These are phyloP conservation scores for Aegotheles bennettii DNA, from an alignment of 2,113 vertebrate genomes.

Conservation along the genomic window DNA sequence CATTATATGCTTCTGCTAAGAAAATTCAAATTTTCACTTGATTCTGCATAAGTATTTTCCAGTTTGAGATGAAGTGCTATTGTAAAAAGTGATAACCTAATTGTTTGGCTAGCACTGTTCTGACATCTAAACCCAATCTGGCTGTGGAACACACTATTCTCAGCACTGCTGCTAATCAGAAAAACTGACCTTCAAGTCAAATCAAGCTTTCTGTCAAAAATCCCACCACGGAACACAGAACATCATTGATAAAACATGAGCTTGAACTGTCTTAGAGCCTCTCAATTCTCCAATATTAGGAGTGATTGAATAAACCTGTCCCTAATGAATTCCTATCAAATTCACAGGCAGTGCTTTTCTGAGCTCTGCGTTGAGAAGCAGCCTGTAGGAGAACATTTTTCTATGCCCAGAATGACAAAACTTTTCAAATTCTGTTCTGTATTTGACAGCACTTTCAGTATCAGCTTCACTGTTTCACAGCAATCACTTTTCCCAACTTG, in stretches of 20 bases:
- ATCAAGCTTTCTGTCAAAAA: not conserved
- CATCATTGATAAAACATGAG: not conserved
- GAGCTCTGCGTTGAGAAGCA: not conserved
- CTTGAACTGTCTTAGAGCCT: not conserved
- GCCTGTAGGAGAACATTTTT: not conserved
- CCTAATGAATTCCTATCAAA: slow-evolving; percentile 8
- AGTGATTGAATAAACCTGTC: not conserved
- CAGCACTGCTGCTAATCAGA: not conserved
- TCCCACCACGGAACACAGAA: not conserved
- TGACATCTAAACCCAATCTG: not conserved
- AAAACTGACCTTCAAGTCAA: not conserved
- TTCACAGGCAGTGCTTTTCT: not conserved
- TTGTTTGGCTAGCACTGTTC: not conserved
- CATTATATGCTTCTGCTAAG: not conserved
- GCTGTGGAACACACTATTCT: not conserved
- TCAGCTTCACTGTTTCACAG: not conserved
- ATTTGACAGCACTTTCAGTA: not conserved
- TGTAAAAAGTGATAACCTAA: not conserved
- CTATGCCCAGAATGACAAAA: not conserved
- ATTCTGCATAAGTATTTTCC: not conserved
- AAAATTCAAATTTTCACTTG: not conserved
- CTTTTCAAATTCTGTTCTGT: not conserved
- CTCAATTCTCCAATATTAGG: not conserved
- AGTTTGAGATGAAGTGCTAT: not conserved
- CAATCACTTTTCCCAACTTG: not conserved